Evolutionary conservation across 2,797 vertebrate genomes (phyloP).

Genomic region (Spinus olivaceus): DNA sequence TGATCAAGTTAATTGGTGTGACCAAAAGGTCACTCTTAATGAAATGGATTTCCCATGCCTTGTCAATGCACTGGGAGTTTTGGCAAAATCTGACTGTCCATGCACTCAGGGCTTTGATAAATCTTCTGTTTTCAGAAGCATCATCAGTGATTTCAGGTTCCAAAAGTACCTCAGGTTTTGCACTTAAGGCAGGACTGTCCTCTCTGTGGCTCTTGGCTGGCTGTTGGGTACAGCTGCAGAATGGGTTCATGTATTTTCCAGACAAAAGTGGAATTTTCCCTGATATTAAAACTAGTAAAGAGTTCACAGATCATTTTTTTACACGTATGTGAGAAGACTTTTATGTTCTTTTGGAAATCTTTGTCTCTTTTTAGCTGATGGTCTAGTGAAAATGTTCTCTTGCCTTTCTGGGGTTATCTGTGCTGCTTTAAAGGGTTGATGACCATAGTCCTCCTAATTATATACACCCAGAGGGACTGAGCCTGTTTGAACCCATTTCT

Average conservation of each 20-base stretch:
- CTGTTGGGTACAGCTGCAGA: background rate
- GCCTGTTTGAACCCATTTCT: background rate
- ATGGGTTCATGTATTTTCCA: background rate
- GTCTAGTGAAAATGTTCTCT: background rate
- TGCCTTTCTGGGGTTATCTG: background rate
- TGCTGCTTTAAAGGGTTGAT: background rate
- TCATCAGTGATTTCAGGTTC: background rate
- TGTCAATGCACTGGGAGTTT: background rate
- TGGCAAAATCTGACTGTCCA: background rate
- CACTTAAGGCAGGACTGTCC: background rate
- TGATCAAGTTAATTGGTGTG: slow-evolving; percentile 34
- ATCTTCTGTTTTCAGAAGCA: background rate
- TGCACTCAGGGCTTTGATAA: background rate
- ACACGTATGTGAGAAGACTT: background rate
- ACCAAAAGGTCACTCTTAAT: background rate
- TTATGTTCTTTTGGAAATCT: background rate
- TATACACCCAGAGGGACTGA: background rate
- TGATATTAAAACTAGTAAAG: background rate
- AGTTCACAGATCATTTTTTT: background rate
- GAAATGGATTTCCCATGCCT: background rate
- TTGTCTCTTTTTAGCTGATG: background rate
- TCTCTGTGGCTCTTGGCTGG: background rate
- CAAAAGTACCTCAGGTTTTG: background rate
- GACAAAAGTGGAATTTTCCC: background rate
- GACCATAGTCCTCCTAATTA: background rate